Conservation (phyloP, 2,888 invertebrate species). For the Heteromurus nitidus region DNA sequence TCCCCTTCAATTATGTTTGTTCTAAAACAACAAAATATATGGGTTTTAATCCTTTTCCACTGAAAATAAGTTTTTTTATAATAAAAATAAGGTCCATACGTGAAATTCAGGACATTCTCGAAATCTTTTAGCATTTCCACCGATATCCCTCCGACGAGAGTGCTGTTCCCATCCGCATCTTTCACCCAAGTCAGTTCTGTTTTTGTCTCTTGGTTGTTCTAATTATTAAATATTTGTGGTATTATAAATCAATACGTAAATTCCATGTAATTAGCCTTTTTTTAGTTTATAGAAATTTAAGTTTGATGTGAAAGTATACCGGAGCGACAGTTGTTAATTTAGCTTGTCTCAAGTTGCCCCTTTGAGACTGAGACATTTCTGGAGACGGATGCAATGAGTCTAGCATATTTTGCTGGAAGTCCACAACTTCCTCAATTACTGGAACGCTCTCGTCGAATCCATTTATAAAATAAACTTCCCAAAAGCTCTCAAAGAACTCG, state of each 20-base stretch:
- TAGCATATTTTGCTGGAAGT: no score
- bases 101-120: slow-evolving; percentile 42
- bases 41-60: not conserved
- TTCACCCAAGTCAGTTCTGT: not conserved
- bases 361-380: no score
- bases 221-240: not conserved
- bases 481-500: not conserved
- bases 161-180: not conserved
- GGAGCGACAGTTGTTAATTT: slow-evolving; percentile 4
- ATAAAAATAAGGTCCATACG: not conserved
- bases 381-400: not conserved
- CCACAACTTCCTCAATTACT: not conserved
- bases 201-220: not conserved
- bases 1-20: slow-evolving; percentile 28
- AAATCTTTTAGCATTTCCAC: slow-evolving; percentile 41
- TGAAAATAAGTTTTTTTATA: not conserved
- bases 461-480: slow-evolving; percentile 7
- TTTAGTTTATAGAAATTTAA: no score
- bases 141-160: slow-evolving; percentile 29
- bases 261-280: not conserved
- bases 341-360: not conserved
- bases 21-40: slow-evolving; percentile 1
- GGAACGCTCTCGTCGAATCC: not conserved
- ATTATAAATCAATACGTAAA: not conserved
- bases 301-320: no score